Conservation (phyloP, 2,113 vertebrate genomes). For the Triplophysa dalaica region DNA sequence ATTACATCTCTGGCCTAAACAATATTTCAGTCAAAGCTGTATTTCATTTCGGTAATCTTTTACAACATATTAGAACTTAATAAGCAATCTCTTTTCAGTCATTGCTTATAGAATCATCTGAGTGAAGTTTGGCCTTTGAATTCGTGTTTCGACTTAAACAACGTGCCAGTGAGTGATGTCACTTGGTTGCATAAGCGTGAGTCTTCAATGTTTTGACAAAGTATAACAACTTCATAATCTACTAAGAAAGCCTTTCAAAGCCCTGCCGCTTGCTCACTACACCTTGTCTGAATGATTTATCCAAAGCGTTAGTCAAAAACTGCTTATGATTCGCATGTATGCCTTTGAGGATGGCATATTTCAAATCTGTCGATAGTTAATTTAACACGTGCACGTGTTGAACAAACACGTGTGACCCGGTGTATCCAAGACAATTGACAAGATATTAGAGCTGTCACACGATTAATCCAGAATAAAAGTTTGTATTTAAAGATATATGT, state of each 20-base stretch:
- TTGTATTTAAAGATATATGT: too few species aligned
- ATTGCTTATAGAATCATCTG: constrained; percentile 40
- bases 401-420: background rate
- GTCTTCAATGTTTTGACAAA: constrained; percentile 9
- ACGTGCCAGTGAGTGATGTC: too few species aligned
- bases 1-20: constrained; percentile 45
- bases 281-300: constrained; percentile 32
- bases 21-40: constrained; percentile 45
- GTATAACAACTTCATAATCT: constrained; percentile 1
- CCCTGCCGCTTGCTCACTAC: background rate
- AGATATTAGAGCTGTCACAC: background rate
- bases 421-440: constrained; percentile 25
- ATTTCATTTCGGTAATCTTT: constrained; percentile 21
- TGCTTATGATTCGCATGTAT: constrained; percentile 18
- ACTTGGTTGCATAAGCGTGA: background rate
- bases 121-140: background rate
- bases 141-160: too few species aligned
- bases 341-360: background rate
- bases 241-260: background rate
- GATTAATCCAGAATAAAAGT: too few species aligned
- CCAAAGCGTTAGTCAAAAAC: constrained; percentile 17
- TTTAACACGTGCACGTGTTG: constrained; percentile 12
- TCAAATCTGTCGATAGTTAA: constrained; percentile 37
- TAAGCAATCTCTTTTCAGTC: constrained; percentile 45
- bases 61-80: constrained; percentile 21